Evolutionary conservation across 2,888 invertebrate species (phyloP), one percentile per base, ranked within the genome.

Genomic region (Halictus quadricinctus): DNA sequence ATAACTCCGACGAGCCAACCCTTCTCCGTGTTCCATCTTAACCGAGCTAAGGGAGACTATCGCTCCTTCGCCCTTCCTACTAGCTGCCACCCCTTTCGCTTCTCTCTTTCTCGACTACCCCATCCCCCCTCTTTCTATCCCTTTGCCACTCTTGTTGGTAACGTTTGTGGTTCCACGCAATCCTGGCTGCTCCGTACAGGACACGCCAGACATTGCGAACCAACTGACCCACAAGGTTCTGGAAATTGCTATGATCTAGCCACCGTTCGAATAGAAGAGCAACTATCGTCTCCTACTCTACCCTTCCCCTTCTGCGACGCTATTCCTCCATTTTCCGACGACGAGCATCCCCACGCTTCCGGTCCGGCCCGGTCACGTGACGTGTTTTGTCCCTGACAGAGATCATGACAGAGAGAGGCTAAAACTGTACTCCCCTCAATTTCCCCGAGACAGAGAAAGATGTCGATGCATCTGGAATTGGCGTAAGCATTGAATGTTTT

Each of bases 1-100:
- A 93, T 92, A 92, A 92, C 91, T 90, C 87, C 77, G 80, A 76
- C 84, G 76, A 87, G 89, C 79, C 85, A 82, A 87, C 88, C 89
- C 79, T 86, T 83, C 75, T 82, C 78, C 72, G 76, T 80, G 81
- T 73, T 74, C 83, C 73, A 29, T 75, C 74, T 76, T 78, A 60
- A 43, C 48, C 50, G 18, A 72, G n/a, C 72, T 48, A 25, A 29
- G 43, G 46, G 29, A 72, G 60, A 25, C 73, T 64, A 36, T 64
- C 70, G 70, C 10, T 64, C 64, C 74, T 78, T 77, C 43, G 64
- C 75, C n/a, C 79, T 48, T 15, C 75, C 64, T 29, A 41, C 13
- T 10, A n/a, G 21, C 54, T 66, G 48, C 60, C 54, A 43, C 6
- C 12, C n/a, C 46, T 13, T 70, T n/a, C 36, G 1, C 25, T 15